Evolutionary conservation across 2,797 vertebrate genomes (phyloP).

Genomic region (Carapus acus): DNA sequence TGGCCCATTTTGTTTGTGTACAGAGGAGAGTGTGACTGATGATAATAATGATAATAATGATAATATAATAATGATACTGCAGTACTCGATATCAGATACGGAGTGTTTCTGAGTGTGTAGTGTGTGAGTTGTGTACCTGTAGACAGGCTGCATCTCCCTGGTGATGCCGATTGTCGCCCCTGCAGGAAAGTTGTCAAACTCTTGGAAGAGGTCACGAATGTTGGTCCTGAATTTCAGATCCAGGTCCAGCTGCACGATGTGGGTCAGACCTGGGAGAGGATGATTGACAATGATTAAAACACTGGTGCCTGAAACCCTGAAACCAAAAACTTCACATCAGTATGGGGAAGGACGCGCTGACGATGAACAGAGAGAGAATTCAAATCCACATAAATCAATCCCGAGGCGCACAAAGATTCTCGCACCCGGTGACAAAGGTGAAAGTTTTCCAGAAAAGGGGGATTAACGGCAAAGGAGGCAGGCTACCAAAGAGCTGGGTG

Average conservation of each 20-base stretch:
- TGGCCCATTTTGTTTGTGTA: no score
- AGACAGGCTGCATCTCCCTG: constrained; percentile 95
- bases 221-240: constrained; percentile 91
- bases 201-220: constrained; percentile 89
- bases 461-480: constrained; percentile 1
- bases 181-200: constrained; percentile 83
- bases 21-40: no score
- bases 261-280: constrained; percentile 75
- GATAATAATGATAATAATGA: no score
- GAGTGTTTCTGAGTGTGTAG: no score
- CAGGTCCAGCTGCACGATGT: constrained; percentile 89
- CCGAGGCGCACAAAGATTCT: no score
- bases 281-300: neutral
- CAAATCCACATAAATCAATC: no score
- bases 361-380: neutral
- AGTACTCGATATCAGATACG: no score
- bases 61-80: no score
- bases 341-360: neutral
- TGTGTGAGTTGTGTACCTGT: constrained; percentile 81
- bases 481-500: neutral
- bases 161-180: constrained; percentile 87
- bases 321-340: neutral
- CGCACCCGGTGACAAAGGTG: neutral
- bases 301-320: no score
- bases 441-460: neutral